phyloP scores from a whole-genome alignment of 2,113 vertebrate genomes.

The Pelecanus crispus region DNA sequence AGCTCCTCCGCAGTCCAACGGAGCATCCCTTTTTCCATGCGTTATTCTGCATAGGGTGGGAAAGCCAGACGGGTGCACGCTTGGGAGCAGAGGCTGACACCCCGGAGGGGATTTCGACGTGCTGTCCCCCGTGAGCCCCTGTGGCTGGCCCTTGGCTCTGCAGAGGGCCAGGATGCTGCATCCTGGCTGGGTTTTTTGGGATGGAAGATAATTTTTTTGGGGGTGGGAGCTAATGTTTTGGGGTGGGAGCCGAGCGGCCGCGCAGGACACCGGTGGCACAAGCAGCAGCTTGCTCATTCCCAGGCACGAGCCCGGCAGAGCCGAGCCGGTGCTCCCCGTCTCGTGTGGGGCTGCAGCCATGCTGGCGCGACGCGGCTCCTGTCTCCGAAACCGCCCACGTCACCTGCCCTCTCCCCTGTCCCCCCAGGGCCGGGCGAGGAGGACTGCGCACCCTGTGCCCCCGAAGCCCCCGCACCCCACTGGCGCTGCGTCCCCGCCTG shows the following conservation, averaged over 20 bases:
- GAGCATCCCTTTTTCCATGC: neutral
- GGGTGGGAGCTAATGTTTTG: neutral
- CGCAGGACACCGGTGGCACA: fast-evolving
- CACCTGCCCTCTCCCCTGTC: neutral
- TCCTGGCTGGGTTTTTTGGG: neutral
- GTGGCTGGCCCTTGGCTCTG: neutral
- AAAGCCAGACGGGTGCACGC: fast-evolving
- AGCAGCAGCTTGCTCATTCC: neutral
- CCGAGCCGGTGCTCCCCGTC: neutral
- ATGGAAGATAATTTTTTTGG: neutral
- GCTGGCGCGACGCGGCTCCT: fast-evolving
- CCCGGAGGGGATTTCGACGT: neutral
- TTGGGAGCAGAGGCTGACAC: neutral
- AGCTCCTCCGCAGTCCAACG: neutral
- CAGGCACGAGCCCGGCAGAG: neutral
- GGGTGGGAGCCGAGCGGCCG: neutral
- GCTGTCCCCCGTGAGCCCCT: fast-evolving
- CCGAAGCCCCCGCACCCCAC: slow-evolving; percentile 73
- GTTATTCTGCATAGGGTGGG: neutral
- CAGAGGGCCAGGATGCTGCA: neutral
- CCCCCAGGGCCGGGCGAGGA: slow-evolving; percentile 73
- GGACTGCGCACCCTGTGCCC: slow-evolving; percentile 81
- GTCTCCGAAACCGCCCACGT: neutral
- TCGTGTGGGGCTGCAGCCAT: fast-evolving
- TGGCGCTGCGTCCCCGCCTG: slow-evolving; percentile 84